A percentile compares a stretch with the other conserved stretches of the same genome.
These are phyloP conservation scores for Dendrolimus houi DNA, from an alignment of 2,888 invertebrate species.

Conservation along the genomic window DNA sequence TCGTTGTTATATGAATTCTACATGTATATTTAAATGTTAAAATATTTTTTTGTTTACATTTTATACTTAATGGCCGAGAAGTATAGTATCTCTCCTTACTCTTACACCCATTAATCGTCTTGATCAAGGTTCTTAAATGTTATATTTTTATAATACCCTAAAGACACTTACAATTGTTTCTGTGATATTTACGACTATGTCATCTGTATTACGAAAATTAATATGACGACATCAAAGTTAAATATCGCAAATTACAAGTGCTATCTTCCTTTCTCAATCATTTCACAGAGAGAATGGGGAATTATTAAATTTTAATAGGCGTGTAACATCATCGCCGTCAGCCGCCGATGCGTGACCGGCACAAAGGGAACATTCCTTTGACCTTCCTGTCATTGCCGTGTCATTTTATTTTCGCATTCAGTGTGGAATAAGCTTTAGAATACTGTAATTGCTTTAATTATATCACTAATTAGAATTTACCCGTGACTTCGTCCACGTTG, in stretches of 20 bases:
- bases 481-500: too few species aligned
- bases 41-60: too few species aligned
- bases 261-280: slow-evolving; percentile 12
- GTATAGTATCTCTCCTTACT: too few species aligned
- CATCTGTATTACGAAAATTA: slow-evolving; percentile 8
- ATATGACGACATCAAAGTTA: slow-evolving; percentile 18
- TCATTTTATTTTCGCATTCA: slow-evolving; percentile 26
- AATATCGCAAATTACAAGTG: slow-evolving; percentile 9
- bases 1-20: too few species aligned
- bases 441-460: slow-evolving; percentile 28
- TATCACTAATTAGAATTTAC: not conserved
- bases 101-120: too few species aligned
- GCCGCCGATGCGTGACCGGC: slow-evolving; percentile 35
- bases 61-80: too few species aligned
- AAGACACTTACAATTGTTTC: too few species aligned
- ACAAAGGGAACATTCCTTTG: slow-evolving; percentile 53
- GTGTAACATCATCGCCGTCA: slow-evolving; percentile 23
- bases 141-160: too few species aligned
- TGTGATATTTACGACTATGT: too few species aligned
- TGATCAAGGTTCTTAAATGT: too few species aligned
- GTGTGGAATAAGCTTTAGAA: slow-evolving; percentile 21
- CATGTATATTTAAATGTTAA: too few species aligned
- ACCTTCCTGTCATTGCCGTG: slow-evolving; percentile 32
- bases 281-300: slow-evolving; percentile 38
- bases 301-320: slow-evolving; percentile 50